These are phyloP conservation scores for Drosophila sp. DNA, from an alignment of 1,140 invertebrate species.

Conservation along the genomic window DNA sequence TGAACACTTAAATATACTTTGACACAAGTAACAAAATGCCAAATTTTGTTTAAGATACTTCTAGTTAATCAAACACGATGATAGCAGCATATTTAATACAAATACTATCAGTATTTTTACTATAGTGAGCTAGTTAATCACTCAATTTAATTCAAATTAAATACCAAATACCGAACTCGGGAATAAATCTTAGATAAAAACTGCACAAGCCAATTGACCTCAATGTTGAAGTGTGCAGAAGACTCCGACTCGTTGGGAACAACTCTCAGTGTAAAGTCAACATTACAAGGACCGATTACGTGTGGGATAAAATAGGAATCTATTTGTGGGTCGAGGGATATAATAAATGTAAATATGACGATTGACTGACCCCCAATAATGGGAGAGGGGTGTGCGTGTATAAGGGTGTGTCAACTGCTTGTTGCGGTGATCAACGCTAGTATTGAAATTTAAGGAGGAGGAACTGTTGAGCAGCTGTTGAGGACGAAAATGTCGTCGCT, in stretches of 20 bases:
- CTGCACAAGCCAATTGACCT: constrained; percentile 17
- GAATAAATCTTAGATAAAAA: not conserved
- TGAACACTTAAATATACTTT: no score
- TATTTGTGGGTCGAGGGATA: constrained; percentile 17
- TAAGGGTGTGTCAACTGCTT: constrained; percentile 36
- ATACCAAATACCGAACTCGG: not conserved
- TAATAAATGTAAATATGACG: constrained; percentile 71
- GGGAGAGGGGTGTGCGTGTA: not conserved
- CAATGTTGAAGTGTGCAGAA: constrained; percentile 8
- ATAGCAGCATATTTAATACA: no score
- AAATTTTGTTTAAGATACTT: no score
- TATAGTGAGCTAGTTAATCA: no score
- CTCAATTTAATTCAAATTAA: no score
- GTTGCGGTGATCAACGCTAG: constrained; percentile 60
- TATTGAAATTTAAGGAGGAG: not conserved
- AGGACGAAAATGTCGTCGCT: constrained; percentile 37
- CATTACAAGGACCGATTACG: constrained; percentile 57
- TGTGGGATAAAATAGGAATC: constrained; percentile 29
- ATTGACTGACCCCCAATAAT: constrained; percentile 52
- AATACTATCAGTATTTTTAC: no score
- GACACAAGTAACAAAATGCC: no score
- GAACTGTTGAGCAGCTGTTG: constrained; percentile 61
- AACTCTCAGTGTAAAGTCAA: constrained; percentile 29
- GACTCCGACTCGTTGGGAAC: not conserved
- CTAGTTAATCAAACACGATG: no score